Evolutionary conservation across 2,888 invertebrate genomes (phyloP).

Genomic region (Sthenelais limicola): DNA sequence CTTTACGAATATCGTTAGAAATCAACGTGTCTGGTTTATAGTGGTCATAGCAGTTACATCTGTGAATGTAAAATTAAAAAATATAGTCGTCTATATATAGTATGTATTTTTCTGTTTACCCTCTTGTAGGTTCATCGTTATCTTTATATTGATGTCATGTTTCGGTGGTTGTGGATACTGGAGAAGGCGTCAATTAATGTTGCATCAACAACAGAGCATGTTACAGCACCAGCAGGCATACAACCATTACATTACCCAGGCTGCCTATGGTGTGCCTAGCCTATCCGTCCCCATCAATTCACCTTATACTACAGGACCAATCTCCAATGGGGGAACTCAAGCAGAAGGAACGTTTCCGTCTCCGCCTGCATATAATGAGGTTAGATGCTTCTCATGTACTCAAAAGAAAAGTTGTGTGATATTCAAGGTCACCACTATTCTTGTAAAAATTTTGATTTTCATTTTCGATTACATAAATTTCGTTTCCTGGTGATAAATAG

Average conservation of each 20-base stretch:
- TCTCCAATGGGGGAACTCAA: not conserved
- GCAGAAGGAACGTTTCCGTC: conserved; percentile 41
- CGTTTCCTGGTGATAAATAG: no score
- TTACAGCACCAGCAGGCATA: conserved; percentile 21
- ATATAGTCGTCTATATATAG: no score
- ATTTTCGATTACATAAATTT: no score
- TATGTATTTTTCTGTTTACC: not conserved
- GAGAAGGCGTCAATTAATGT: conserved; percentile 60
- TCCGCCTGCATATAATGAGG: conserved; percentile 47
- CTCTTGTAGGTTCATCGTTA: conserved; percentile 48
- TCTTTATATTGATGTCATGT: conserved; percentile 60
- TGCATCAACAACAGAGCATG: conserved; percentile 43
- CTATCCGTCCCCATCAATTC: conserved; percentile 8
- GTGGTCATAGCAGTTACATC: no score
- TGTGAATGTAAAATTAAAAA: no score
- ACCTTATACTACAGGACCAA: conserved; percentile 13
- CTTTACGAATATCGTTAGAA: not conserved
- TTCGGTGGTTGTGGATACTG: conserved; percentile 70
- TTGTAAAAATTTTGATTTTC: not conserved
- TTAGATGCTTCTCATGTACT: no score
- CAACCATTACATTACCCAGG: conserved; percentile 32
- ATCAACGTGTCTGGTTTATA: no score
- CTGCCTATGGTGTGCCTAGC: conserved; percentile 6
- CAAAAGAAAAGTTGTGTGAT: not conserved
- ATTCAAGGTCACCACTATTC: not conserved